A percentile compares a stretch with the other conserved stretches of the same genome.
Conservation (phyloP, 2,797 vertebrate species). For the Uromys caudimaculatus region DNA sequence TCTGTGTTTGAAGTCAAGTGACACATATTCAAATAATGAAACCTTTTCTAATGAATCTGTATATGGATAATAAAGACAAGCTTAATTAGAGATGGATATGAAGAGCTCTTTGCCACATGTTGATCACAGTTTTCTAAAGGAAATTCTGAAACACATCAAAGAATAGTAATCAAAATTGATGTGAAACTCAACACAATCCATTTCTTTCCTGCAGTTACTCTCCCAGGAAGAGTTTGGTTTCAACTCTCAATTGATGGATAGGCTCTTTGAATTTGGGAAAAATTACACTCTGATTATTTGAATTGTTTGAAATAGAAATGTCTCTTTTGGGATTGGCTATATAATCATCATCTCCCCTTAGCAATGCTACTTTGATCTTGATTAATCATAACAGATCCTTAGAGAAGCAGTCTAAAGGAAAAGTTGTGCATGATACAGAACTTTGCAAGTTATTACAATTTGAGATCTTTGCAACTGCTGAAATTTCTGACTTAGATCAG, state of each 20-base stretch:
- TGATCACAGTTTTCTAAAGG: conserved; percentile 62
- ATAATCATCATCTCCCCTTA: neutral
- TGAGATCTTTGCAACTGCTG: conserved; percentile 7
- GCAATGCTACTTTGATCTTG: conserved; percentile 37
- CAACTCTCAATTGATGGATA: conserved; percentile 29
- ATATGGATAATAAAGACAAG: neutral
- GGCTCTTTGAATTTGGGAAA: conserved; percentile 37
- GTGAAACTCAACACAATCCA: conserved; percentile 66
- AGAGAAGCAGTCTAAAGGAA: conserved; percentile 15
- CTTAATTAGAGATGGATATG: conserved; percentile 51
- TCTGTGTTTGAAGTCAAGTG: neutral
- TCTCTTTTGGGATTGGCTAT: conserved; percentile 26
- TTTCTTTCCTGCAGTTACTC: conserved; percentile 57
- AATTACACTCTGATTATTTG: conserved; percentile 63
- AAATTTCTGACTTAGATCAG: neutral
- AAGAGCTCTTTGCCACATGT: conserved; percentile 7
- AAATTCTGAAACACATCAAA: conserved; percentile 24
- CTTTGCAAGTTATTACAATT: conserved; percentile 20
- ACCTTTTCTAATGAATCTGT: neutral
- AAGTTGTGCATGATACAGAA: neutral
- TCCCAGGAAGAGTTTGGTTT: conserved; percentile 57
- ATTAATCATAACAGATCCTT: conserved; percentile 30
- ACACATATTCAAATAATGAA: conserved; percentile 25
- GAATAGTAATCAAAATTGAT: conserved; percentile 63
- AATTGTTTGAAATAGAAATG: conserved; percentile 51